phyloP scores from a whole-genome alignment of 2,888 invertebrate species.

The Drosophila birchii region DNA sequence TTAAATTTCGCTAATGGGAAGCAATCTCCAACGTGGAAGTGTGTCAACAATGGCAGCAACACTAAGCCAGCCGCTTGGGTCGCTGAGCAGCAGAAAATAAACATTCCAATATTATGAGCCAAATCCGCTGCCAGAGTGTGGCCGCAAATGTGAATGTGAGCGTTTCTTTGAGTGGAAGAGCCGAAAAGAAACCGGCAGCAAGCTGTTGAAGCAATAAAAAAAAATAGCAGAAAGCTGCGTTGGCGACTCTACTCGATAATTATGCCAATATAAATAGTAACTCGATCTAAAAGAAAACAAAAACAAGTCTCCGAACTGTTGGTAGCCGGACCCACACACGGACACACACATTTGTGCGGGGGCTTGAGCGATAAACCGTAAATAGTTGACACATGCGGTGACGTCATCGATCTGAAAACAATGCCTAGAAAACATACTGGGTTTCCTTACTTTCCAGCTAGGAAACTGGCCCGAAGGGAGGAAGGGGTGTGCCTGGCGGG shows the following conservation, averaged over 20 bases:
- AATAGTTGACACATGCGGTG: constrained; percentile 58
- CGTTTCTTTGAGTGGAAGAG: constrained; percentile 14
- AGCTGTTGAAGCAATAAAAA: constrained; percentile 3
- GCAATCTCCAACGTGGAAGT: constrained; percentile 29
- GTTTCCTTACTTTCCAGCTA: constrained; percentile 22
- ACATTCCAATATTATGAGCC: constrained; percentile 40
- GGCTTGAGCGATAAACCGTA: constrained; percentile 64
- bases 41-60: constrained; percentile 43
- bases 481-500: constrained; percentile 5
- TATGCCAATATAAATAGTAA: constrained; percentile 45
- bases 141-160: background rate
- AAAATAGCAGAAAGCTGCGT: constrained; percentile 35
- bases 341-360: constrained; percentile 55
- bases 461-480: background rate
- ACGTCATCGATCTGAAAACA: constrained; percentile 62
- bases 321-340: constrained; percentile 45
- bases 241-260: constrained; percentile 53
- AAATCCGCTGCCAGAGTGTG: constrained; percentile 20
- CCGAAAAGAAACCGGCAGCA: constrained; percentile 36
- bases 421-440: constrained; percentile 29
- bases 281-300: constrained; percentile 62
- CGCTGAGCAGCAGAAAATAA: constrained; percentile 20
- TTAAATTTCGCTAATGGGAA: constrained; percentile 10
- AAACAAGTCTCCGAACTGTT: constrained; percentile 47
- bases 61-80: constrained; percentile 30